Conservation (phyloP, 1,140 invertebrate species). For the Drosophila pectinifera region DNA sequence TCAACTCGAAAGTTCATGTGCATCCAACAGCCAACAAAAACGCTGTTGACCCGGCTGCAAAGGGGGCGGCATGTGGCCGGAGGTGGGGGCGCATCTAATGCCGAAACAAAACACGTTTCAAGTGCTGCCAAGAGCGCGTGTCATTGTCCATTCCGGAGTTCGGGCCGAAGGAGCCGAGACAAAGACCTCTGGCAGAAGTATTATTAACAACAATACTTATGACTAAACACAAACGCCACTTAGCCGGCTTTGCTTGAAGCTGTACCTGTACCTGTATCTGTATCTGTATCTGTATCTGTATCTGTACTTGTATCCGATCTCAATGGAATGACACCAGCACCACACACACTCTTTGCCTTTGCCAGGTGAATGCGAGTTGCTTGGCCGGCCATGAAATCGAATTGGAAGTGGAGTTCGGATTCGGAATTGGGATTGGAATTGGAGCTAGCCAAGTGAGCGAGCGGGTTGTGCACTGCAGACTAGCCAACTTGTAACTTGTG, state of each 20-base stretch:
- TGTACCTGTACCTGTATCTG: slow-evolving; percentile 24
- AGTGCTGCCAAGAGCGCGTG: slow-evolving; percentile 58
- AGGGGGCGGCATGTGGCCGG: neutral
- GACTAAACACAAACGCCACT: slow-evolving; percentile 69
- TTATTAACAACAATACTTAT: slow-evolving; percentile 44
- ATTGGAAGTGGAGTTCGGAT: slow-evolving; percentile 68
- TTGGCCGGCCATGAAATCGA: slow-evolving; percentile 72
- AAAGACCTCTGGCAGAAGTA: slow-evolving; percentile 62
- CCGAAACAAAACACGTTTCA: slow-evolving; percentile 59
- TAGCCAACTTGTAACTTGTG: slow-evolving; percentile 41
- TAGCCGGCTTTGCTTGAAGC: slow-evolving; percentile 42
- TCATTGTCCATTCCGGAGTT: slow-evolving; percentile 59
- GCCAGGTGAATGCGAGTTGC: slow-evolving; percentile 66
- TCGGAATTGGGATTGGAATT: slow-evolving; percentile 39
- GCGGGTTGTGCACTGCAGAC: slow-evolving; percentile 14
- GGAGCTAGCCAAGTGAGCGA: slow-evolving; percentile 46
- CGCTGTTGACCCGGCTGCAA: slow-evolving; percentile 41
- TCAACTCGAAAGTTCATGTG: slow-evolving; percentile 73
- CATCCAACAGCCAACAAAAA: slow-evolving; percentile 49
- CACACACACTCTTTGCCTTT: slow-evolving; percentile 49
- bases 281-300: neutral
- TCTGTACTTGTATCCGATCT: slow-evolving; percentile 41
- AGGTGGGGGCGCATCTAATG: slow-evolving; percentile 26
- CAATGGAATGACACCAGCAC: slow-evolving; percentile 58
- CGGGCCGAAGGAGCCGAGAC: slow-evolving; percentile 58